Base-by-base conservation (phyloP, 2,888 invertebrate genomes). In the Epinotia bilunana region DNA sequence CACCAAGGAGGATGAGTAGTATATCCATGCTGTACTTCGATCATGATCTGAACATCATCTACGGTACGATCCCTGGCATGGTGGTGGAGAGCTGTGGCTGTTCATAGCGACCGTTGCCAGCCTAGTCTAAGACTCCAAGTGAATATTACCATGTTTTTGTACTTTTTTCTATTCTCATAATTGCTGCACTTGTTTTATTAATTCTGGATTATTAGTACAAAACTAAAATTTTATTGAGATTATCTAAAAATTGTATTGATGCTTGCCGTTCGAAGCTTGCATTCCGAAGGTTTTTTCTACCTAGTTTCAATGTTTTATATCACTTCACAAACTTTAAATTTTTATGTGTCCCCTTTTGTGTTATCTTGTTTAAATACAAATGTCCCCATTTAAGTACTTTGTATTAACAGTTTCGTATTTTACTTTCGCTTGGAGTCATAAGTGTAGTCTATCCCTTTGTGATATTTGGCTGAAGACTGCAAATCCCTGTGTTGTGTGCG, bases 11-110 rank as follows among this genome's bases (percentile, higher is more conserved):
- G 88, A 96, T 98, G 95, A 97, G 97, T 87, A 95, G 97, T 85
- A 97, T 99, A 80, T 97, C 97, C 57, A 97, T 99, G 96, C 95
- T 99, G 78, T 99, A 99, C 89, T 98, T 98, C 91, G 98, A 98
- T 89, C 96, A 97, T 82, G 97, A 98, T 82, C 95, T 96, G 82
- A 98, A 97, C 88, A 97, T 99, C 85, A 97, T 98, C 82, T 97
- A 97, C 88, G 97, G 98, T 80, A 96, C 96, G 78, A 95, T 99
- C 82, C 98, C 98, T 7, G 98, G 98, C 33, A 99, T 99, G 99
- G 97, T 98, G 75, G 98, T 99, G 57, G 98, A 98, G 82, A 95
- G 97, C 85, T 99, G 99, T 89, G 98, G 98, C 71, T 99, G 99
- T 90, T 97, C 98, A 93, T 98, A 94, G 92, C 91, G 84, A 84